Evolutionary conservation across 2,113 vertebrate genomes (phyloP).

Genomic region (Sceloporus tristichus): DNA sequence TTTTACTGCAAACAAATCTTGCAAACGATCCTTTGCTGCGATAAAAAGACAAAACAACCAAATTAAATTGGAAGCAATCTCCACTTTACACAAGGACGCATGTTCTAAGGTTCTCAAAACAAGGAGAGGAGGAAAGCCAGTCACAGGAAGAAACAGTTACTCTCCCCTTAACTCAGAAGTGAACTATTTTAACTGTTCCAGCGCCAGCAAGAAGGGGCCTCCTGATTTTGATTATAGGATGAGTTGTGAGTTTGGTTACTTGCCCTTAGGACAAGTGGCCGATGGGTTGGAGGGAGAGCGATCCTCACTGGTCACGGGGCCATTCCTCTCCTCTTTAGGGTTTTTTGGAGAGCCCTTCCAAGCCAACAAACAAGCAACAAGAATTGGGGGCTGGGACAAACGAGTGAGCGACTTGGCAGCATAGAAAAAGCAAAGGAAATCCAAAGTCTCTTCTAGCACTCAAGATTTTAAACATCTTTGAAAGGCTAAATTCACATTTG

Average conservation of each 20-base stretch:
- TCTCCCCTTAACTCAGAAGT: slow-evolving; percentile 67
- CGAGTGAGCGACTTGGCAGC: slow-evolving; percentile 58
- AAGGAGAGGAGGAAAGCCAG: slow-evolving; percentile 42
- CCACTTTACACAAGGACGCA: slow-evolving; percentile 68
- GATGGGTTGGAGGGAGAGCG: neutral
- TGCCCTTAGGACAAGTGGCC: neutral
- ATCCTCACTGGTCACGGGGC: neutral
- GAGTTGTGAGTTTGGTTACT: neutral
- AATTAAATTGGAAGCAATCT: slow-evolving; percentile 90
- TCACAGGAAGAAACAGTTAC: slow-evolving; percentile 29
- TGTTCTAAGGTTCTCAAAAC: slow-evolving; percentile 69
- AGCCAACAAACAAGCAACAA: slow-evolving; percentile 47
- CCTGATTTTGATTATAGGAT: neutral
- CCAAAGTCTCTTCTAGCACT: slow-evolving; percentile 59
- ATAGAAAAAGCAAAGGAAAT: slow-evolving; percentile 55
- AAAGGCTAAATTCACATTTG: slow-evolving; percentile 61
- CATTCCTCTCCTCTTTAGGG: slow-evolving; percentile 43
- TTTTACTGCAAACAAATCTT: slow-evolving; percentile 37
- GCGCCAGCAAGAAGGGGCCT: neutral
- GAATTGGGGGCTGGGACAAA: neutral
- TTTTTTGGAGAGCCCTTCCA: slow-evolving; percentile 31
- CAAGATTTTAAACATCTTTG: slow-evolving; percentile 40
- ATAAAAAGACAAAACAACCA: slow-evolving; percentile 88
- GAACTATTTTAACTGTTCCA: slow-evolving; percentile 69
- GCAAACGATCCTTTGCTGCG: slow-evolving; percentile 61